Evolutionary conservation across 2,113 vertebrate genomes (phyloP), one percentile per base, ranked within the genome.

Genomic region (Psittacus erithacus): DNA sequence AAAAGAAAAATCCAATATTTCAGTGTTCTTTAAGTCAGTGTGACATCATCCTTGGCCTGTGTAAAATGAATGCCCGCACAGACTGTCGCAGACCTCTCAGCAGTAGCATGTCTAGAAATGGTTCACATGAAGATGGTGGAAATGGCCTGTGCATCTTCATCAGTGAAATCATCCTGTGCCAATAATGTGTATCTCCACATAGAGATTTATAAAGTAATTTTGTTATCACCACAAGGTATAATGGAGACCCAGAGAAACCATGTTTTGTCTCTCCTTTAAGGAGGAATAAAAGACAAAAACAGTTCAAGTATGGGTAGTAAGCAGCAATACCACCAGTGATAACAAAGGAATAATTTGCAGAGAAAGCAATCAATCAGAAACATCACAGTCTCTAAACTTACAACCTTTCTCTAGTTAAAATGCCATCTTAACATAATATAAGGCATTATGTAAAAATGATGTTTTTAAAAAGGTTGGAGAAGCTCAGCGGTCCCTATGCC

Each of bases 401-500:
- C n/a, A 39, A 18, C 3, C 3, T 49, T 33, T 81, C 31, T 44
- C 11, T 41, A 68, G 57, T 17, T 62, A 81, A 77, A 77, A 76
- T 28, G 4, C 1, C 23, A 46, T 39, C 74, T 68, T 41, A 63
- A 28, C 23, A 38, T 68, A 52, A 73, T 53, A 43, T 22, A 52
- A 17, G 75, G 17, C 8, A 23, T 43, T 19, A 79, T 47, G 50
- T 16, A 79, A 78, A 86, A 74, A 74, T 50, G 10, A 47, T 69
- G 22, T 17, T 63, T 46, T 23, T 81, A 63, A 69, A 82, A 74
- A 74, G 4, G n/a, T 44, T 81, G 52, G 46, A 74, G 60, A 74
- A 53, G 11, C 19, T 57, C 17, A 38, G 8, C 0, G 0, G 44
- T 43, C 8, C 57, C 50, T 62, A 10, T 47, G 53, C 23, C 31